phyloP scores from a whole-genome alignment of 2,113 vertebrate genomes.

The Prochilodus magdalenae region DNA sequence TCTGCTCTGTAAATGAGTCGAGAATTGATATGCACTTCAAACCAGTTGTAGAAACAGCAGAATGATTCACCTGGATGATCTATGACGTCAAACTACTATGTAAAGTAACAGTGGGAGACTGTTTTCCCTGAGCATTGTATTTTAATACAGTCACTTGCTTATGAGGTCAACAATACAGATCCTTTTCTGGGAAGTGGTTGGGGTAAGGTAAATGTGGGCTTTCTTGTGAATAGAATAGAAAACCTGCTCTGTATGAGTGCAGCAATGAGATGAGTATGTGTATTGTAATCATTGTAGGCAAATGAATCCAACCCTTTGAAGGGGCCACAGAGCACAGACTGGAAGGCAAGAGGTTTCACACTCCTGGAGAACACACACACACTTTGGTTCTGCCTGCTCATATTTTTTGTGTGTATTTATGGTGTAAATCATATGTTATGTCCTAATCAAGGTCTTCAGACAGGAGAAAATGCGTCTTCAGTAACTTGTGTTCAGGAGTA shows the following conservation, averaged over 20 bases:
- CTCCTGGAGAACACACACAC: background rate
- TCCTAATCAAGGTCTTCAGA: background rate
- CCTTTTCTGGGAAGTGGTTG: background rate
- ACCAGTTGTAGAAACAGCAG: background rate
- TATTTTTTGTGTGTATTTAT: background rate
- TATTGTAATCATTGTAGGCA: conserved; percentile 22
- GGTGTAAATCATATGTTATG: background rate
- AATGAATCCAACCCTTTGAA: background rate
- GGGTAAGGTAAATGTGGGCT: background rate
- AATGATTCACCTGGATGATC: background rate
- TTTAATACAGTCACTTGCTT: conserved; percentile 26
- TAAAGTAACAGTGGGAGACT: background rate
- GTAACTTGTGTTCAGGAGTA: no score
- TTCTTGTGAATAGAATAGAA: background rate
- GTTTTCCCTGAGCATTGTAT: conserved; percentile 33
- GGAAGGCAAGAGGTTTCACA: conserved; percentile 5
- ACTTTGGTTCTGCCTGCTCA: background rate
- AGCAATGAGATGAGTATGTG: background rate
- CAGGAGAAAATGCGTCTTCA: background rate
- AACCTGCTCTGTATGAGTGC: background rate
- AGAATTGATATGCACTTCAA: background rate
- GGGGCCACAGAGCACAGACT: background rate
- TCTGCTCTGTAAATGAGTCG: background rate
- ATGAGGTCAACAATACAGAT: conserved; percentile 14
- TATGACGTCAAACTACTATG: background rate